phyloP scores from a whole-genome alignment of 2,113 vertebrate species.

The Phasianus colchicus region DNA sequence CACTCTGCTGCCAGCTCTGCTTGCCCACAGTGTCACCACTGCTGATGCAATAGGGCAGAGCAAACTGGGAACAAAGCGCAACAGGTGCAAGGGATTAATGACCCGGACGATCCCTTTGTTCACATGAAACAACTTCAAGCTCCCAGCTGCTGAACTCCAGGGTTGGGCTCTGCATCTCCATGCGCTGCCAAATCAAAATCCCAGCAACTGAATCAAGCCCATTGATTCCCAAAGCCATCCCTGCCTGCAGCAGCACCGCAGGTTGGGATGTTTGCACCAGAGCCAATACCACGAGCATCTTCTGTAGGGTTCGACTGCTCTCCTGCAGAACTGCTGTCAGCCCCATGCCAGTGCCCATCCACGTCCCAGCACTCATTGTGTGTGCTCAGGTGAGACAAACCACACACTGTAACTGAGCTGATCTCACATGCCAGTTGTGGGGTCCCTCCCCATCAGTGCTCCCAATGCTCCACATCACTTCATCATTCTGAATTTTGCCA shows the following conservation, averaged over 20 bases:
- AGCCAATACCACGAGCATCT: background rate
- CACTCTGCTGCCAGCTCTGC: background rate
- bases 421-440: background rate
- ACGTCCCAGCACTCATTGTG: background rate
- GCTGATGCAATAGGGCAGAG: background rate
- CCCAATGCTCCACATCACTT: fast-evolving
- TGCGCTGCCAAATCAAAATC: background rate
- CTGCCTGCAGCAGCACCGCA: background rate
- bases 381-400: background rate
- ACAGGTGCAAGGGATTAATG: background rate
- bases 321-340: background rate
- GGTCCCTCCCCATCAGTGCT: fast-evolving
- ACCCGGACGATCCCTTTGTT: background rate
- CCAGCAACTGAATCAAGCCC: background rate
- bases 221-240: background rate
- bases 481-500: fast-evolving
- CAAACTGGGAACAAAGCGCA: background rate
- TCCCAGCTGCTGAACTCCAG: background rate
- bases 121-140: background rate
- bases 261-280: background rate
- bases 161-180: background rate
- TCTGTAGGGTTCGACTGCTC: background rate
- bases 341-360: background rate
- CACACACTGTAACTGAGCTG: fast-evolving
- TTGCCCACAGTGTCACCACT: background rate